Base-by-base conservation (phyloP, 2,113 vertebrate genomes). In the Aythya baeri region DNA sequence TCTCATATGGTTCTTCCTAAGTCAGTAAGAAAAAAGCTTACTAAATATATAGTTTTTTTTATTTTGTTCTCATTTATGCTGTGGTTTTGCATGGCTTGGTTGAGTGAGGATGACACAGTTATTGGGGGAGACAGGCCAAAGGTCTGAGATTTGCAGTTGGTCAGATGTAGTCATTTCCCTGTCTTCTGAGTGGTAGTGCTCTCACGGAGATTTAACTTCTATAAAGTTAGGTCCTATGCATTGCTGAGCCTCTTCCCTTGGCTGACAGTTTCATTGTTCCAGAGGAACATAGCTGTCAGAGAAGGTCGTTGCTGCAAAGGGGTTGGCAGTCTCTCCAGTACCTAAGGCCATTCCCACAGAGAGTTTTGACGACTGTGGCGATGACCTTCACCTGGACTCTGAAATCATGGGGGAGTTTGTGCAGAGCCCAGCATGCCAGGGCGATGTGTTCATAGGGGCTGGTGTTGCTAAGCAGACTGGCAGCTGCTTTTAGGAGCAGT, bases 261-360 rank as follows among this genome's bases (percentile, higher is more conserved):
- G 80, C 88, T 95, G 94, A 90, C 90, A 94, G 77, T 46, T 96
- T 89, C 54, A 34, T 92, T 82, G 86, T 84, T 95, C 70, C 86
- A 79, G 81, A 50, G 80, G 88, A 94, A 9, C 80, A 46, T 8
- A 92, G 80, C 92, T 93, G 90, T 92, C 93, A 94, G 58, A 82
- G 68, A n/a, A 91, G 88, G 94, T 95, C 92, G 58, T 57, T 2
- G 4, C 62, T 92, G 73, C 83, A 90, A 67, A 95, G 77, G 70
- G 70, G 22, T 68, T 20, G 15, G 62, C 52, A 70, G 46, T 65
- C 77, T 91, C 70, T 89, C 83, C 88, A 54, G 88, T 38, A 91
- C 43, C 49, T 23, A 34, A 72, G 86, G 83, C 66, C 83, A 79
- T n/a, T 78, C 71, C 88, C 80, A 44, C n/a, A 29, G 94, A 78